Evolutionary conservation across 2,113 vertebrate genomes (phyloP), one percentile per base, ranked within the genome.

Genomic region (Microcebus jonahi): DNA sequence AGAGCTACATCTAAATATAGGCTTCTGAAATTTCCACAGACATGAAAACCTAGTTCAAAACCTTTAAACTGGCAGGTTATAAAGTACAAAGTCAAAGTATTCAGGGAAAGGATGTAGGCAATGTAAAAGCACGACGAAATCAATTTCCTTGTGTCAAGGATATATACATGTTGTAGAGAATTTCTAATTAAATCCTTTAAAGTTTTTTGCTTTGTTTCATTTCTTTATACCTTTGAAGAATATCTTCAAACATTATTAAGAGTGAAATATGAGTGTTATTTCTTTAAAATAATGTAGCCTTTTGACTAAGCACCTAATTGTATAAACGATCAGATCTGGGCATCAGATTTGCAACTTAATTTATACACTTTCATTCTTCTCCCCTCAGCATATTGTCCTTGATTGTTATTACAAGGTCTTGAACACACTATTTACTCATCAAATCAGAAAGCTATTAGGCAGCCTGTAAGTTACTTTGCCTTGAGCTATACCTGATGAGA

Each of bases 41-140:
- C 12, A 18, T 94, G 94, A 97, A 85, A 20, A 87, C 1, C 18
- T 83, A 70, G 63, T 89, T 95, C 42, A 87, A 81, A 94, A 92
- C 50, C 29, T 96, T 91, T 91, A 65, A 61, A 79, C 65, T 97
- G 67, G 39, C 25, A 96, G 48, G 27, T 88, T 95, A 85, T 95
- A 94, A 98, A 98, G 90, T 80, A 88, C 45, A 98, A 84, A 93
- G 77, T 88, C 48, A 76, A 68, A 84, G 34, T 93, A 88, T 95
- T 97, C 42, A 59, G 94, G 75, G 90, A 96, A 88, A 71, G 27
- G 36, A 91, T 93, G 53, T 31, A 45, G 53, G 48, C 63, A 73
- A 95, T 80, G 84, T 85, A 68, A 92, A 97, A 97, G 29, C 61
- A 91, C 1, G 63, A 95, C 85, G n/a, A 42, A 97, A 95, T 97